Evolutionary conservation across 2,888 invertebrate genomes (phyloP).

Genomic region (Stenchaetothrips biformis): DNA sequence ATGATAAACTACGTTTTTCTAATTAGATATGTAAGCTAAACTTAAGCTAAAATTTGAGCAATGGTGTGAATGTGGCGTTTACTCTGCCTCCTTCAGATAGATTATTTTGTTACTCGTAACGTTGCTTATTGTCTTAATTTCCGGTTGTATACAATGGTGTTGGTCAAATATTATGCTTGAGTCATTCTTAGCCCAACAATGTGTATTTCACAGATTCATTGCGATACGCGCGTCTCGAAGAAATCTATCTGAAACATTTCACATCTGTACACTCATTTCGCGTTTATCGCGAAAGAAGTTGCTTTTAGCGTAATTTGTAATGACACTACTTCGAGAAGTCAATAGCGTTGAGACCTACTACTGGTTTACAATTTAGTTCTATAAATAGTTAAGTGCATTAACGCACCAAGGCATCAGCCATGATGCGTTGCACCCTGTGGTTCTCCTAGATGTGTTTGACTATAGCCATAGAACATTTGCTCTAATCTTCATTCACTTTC

Average conservation of each 20-base stretch:
- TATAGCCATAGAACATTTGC: neutral
- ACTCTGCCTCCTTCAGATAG: neutral
- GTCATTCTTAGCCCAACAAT: neutral
- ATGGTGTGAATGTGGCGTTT: neutral
- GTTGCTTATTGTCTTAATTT: neutral
- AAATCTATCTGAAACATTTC: too few species aligned
- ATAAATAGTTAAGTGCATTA: slow-evolving; percentile 3
- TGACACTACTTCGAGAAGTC: neutral
- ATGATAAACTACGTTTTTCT: neutral
- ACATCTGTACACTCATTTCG: too few species aligned
- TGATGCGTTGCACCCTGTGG: neutral
- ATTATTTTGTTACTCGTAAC: neutral
- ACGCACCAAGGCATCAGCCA: neutral
- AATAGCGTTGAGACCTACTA: slow-evolving; percentile 9
- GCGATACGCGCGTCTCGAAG: too few species aligned
- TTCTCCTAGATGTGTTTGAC: neutral
- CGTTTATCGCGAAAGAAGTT: neutral
- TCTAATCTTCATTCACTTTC: neutral
- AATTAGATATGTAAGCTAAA: slow-evolving; percentile 9
- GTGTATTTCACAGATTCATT: neutral
- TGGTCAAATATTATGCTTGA: neutral
- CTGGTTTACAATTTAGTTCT: neutral
- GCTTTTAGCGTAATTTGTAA: neutral
- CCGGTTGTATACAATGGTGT: neutral
- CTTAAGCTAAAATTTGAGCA: slow-evolving; percentile 10